phyloP scores from a whole-genome alignment of 2,797 vertebrate species.

The Catamblyrhynchus diadema region DNA sequence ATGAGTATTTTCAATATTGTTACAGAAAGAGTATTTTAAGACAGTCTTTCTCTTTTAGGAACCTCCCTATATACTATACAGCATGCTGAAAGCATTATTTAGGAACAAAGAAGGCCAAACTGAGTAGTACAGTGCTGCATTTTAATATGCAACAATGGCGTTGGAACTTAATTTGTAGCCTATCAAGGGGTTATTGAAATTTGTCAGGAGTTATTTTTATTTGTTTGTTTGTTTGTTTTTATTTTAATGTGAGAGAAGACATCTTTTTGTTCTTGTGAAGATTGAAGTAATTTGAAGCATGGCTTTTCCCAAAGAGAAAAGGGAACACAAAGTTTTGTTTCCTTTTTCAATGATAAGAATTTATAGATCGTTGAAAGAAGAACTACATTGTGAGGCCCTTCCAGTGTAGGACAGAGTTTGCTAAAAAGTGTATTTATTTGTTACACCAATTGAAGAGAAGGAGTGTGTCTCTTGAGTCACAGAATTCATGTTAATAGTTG shows the following conservation, averaged over 20 bases:
- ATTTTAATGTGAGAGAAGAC: neutral
- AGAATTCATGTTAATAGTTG: slow-evolving; percentile 5
- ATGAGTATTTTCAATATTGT: neutral
- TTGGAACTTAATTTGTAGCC: neutral
- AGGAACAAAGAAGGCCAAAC: neutral
- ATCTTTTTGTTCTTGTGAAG: neutral
- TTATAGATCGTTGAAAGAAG: neutral
- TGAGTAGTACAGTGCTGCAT: neutral
- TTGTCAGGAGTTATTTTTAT: neutral
- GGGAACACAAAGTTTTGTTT: neutral
- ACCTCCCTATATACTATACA: neutral
- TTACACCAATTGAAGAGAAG: neutral
- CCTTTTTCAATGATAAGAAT: neutral
- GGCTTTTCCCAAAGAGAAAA: neutral
- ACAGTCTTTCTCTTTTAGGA: neutral
- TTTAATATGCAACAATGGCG: neutral
- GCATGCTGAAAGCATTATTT: neutral
- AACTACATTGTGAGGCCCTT: neutral
- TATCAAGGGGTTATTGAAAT: neutral
- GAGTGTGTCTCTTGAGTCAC: neutral
- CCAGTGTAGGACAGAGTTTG: neutral
- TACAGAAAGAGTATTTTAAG: neutral
- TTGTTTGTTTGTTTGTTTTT: neutral
- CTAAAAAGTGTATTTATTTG: neutral
- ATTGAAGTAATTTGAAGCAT: neutral